phyloP scores from a whole-genome alignment of 1,140 invertebrate genomes.

The Apis dorsata region DNA sequence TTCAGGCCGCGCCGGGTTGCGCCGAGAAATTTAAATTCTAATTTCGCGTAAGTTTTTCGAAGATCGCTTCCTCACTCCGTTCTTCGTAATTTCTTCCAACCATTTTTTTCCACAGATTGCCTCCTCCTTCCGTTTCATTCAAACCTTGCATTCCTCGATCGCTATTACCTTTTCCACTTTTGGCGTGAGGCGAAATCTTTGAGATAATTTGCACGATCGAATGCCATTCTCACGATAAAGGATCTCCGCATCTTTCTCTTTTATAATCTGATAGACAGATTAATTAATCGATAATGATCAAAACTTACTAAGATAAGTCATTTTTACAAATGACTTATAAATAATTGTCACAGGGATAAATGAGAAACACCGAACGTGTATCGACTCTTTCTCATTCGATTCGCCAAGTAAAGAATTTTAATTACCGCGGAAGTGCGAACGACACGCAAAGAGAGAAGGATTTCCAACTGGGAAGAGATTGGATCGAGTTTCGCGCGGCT shows the following conservation, averaged over 20 bases:
- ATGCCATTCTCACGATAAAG: not conserved
- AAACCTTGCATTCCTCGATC: not conserved
- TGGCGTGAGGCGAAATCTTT: not conserved
- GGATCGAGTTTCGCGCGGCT: conserved; percentile 42
- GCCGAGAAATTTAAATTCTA: conserved; percentile 73
- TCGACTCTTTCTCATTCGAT: too few relatives aligned
- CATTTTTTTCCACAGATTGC: conserved; percentile 48
- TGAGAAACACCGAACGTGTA: too few relatives aligned
- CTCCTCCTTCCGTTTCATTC: not conserved
- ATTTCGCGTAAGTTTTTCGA: conserved; percentile 73
- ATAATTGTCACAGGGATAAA: too few relatives aligned
- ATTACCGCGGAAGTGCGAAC: not conserved
- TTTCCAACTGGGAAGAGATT: conserved; percentile 43
- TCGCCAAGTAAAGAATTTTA: not conserved
- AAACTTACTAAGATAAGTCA: too few relatives aligned
- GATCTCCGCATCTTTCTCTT: not conserved
- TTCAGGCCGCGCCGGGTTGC: conserved; percentile 43
- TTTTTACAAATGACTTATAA: too few relatives aligned
- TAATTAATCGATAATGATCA: too few relatives aligned
- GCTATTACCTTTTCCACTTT: conserved; percentile 1
- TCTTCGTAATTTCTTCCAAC: conserved; percentile 60
- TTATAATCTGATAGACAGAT: too few relatives aligned
- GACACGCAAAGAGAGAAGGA: not conserved
- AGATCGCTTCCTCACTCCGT: conserved; percentile 32
- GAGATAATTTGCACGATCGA: not conserved